Evolutionary conservation across 2,113 vertebrate genomes (phyloP).

Genomic region (Oncorhynchus mykiss): DNA sequence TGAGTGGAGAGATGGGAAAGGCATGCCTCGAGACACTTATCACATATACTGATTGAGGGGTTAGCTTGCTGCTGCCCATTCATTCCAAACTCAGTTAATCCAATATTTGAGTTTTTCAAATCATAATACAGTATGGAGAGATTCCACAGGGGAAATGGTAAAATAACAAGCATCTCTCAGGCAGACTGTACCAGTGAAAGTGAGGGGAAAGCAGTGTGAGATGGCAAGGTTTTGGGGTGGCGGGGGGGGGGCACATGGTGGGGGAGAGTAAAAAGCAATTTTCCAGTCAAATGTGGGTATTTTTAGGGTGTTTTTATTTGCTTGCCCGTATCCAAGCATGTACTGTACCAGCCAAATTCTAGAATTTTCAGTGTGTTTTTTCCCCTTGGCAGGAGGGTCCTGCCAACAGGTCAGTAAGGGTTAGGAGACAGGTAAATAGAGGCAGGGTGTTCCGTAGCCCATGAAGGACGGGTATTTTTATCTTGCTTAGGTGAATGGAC

Average conservation of each 20-base stretch:
- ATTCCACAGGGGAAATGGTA: conserved; percentile 36
- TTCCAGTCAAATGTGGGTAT: conserved; percentile 60
- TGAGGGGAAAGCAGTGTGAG: conserved; percentile 45
- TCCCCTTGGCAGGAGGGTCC: conserved; percentile 41
- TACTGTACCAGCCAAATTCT: conserved; percentile 63
- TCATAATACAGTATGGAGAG: conserved; percentile 33
- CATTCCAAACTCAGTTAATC: conserved; percentile 39
- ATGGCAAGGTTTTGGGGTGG: background rate
- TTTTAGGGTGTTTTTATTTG: conserved; percentile 75
- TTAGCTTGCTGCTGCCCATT: conserved; percentile 5
- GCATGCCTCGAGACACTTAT: background rate
- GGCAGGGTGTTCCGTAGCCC: conserved; percentile 59
- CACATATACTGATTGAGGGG: background rate
- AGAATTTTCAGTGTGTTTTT: conserved; percentile 69
- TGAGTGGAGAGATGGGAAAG: background rate
- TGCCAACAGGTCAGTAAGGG: conserved; percentile 73
- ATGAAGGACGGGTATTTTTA: conserved; percentile 73
- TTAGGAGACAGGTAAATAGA: conserved; percentile 71
- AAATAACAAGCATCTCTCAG: conserved; percentile 55
- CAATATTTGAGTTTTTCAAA: conserved; percentile 47
- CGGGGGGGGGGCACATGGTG: background rate
- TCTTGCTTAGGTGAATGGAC: conserved; percentile 66
- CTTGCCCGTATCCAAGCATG: conserved; percentile 54
- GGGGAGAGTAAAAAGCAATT: conserved; percentile 26
- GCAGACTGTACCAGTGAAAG: conserved; percentile 17